phyloP scores from a whole-genome alignment of 2,113 vertebrate species.

The Hippocampus comes region DNA sequence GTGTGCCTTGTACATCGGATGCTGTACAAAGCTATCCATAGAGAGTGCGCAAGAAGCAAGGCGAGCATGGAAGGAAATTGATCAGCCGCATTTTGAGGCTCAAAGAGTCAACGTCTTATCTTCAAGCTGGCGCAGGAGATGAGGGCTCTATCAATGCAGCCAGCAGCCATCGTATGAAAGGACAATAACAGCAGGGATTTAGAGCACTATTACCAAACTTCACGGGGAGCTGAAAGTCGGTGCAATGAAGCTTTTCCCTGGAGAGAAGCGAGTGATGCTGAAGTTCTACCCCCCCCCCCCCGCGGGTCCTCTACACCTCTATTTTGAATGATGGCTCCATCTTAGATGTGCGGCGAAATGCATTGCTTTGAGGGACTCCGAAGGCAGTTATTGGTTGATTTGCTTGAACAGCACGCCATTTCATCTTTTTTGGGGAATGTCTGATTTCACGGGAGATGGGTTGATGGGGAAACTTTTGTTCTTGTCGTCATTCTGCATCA shows the following conservation, averaged over 20 bases:
- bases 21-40: neutral
- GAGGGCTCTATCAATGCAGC: constrained; percentile 40
- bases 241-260: constrained; percentile 48
- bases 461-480: constrained; percentile 42
- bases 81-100: constrained; percentile 53
- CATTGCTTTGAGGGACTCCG: constrained; percentile 34
- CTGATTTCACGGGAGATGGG: constrained; percentile 3
- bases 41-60: neutral
- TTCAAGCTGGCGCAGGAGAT: constrained; percentile 59
- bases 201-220: constrained; percentile 61
- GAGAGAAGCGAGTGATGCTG: constrained; percentile 35
- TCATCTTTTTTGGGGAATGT: constrained; percentile 38
- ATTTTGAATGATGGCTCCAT: constrained; percentile 33
- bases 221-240: constrained; percentile 51
- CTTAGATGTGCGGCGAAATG: constrained; percentile 13
- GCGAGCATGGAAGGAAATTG: constrained; percentile 37
- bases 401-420: constrained; percentile 23
- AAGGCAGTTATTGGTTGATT: constrained; percentile 10
- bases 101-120: constrained; percentile 64
- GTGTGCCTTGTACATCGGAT: neutral
- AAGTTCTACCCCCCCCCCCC: constrained; percentile 28
- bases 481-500: constrained; percentile 42
- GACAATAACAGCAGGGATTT: constrained; percentile 59
- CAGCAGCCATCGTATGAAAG: constrained; percentile 42
- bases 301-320: constrained; percentile 46